phyloP scores from a whole-genome alignment of 2,888 invertebrate species.

The Harpalus rubripes region DNA sequence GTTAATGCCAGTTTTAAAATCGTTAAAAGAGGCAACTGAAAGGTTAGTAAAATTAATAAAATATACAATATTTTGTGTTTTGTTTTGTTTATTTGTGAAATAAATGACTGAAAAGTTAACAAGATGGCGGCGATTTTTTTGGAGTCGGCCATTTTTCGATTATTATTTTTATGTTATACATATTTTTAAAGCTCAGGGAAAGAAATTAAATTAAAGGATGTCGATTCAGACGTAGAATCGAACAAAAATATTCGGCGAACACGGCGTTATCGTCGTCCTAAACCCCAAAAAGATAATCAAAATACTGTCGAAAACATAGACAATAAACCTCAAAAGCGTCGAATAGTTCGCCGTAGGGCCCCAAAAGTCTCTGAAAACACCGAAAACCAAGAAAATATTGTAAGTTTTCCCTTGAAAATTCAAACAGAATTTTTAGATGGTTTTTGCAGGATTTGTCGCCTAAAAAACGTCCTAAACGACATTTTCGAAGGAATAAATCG shows the following conservation, averaged over 20 bases:
- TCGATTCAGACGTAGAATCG: conserved; percentile 84
- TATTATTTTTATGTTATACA: not conserved
- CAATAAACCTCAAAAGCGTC: not conserved
- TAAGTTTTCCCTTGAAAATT: too few species aligned
- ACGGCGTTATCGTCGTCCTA: conserved; percentile 15
- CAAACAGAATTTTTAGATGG: not conserved
- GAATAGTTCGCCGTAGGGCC: not conserved
- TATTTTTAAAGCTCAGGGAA: conserved; percentile 79
- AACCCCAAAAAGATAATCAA: not conserved
- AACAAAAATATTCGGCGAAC: conserved; percentile 73
- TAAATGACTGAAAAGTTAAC: too few species aligned
- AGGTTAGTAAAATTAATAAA: conserved; percentile 78
- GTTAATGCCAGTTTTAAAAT: conserved; percentile 86
- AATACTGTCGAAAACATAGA: not conserved
- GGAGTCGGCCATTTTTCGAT: not conserved
- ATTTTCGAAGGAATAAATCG: conserved; percentile 57
- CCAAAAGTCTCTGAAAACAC: conserved; percentile 13
- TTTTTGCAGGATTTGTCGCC: conserved; percentile 6
- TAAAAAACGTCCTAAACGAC: conserved; percentile 48
- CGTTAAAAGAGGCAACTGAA: conserved; percentile 84
- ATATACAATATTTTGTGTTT: not conserved
- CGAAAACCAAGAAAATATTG: conserved; percentile 59
- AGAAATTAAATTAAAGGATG: conserved; percentile 82
- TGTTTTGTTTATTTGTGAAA: too few species aligned
- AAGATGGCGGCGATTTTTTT: too few species aligned